Conservation (phyloP, 2,113 vertebrate species). For the Rynchops niger region DNA sequence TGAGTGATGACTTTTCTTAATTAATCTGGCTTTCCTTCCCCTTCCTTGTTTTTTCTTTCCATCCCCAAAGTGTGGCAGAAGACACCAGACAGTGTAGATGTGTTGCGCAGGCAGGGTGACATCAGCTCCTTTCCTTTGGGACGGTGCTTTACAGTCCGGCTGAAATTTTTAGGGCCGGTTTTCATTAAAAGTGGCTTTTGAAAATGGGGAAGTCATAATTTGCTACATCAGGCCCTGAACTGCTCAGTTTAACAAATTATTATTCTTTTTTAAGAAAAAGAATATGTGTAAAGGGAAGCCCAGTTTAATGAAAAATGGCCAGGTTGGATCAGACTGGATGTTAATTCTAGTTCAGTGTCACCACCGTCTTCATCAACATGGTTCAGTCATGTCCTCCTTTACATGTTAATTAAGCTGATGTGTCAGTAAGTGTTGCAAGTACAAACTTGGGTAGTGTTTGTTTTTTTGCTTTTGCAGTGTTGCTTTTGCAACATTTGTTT, state of each 20-base stretch:
- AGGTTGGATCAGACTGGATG: background rate
- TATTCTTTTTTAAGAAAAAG: background rate
- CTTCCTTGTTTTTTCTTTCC: background rate
- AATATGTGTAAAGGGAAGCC: background rate
- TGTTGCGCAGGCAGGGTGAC: background rate
- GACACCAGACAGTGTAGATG: background rate
- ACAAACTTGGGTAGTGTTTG: conserved; percentile 8
- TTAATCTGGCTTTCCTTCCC: background rate
- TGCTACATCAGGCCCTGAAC: conserved; percentile 9
- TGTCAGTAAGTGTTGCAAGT: background rate
- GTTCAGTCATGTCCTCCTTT: background rate
- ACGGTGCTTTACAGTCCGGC: background rate
- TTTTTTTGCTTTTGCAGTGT: background rate
- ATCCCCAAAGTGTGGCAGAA: background rate
- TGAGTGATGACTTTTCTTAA: background rate
- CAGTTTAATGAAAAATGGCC: background rate
- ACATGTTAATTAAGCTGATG: conserved; percentile 19
- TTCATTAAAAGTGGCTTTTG: conserved; percentile 38
- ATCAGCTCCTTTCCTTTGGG: background rate
- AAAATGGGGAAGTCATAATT: conserved; percentile 52
- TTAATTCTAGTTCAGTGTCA: background rate
- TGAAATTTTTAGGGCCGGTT: background rate
- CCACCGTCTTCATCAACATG: background rate
- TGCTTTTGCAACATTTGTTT: conserved; percentile 58
- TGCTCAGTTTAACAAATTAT: conserved; percentile 36